phyloP scores from a whole-genome alignment of 2,888 invertebrate species.

The Thera britannica region DNA sequence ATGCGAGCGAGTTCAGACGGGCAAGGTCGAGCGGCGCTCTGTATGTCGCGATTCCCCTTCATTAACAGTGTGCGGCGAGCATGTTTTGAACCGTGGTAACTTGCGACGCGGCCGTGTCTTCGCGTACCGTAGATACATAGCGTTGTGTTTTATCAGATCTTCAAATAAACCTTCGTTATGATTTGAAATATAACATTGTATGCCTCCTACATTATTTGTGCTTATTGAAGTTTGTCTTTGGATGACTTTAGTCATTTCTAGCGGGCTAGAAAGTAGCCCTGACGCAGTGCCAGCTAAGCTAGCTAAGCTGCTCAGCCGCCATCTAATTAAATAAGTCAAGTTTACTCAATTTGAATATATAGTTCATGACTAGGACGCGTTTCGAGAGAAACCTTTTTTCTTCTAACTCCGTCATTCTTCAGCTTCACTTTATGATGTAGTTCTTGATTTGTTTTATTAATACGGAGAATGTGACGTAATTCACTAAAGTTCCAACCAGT shows the following conservation, averaged over 20 bases:
- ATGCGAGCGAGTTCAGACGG: constrained; percentile 42
- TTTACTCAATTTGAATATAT: too few relatives aligned
- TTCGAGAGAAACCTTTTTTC: too few relatives aligned
- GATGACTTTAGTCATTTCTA: too few relatives aligned
- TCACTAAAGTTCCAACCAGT: background rate
- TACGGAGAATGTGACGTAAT: background rate
- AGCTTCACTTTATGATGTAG: too few relatives aligned
- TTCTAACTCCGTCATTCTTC: too few relatives aligned
- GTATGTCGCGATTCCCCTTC: constrained; percentile 51
- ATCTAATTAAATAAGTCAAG: too few relatives aligned
- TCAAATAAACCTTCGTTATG: background rate
- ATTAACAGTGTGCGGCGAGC: constrained; percentile 78
- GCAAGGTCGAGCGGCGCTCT: constrained; percentile 47
- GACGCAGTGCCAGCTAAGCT: too few relatives aligned
- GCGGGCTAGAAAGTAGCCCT: too few relatives aligned
- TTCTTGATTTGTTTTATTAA: background rate
- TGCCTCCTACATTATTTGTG: background rate
- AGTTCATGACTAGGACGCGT: too few relatives aligned
- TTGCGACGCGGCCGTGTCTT: constrained; percentile 47
- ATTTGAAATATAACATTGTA: background rate
- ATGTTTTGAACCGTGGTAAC: constrained; percentile 78
- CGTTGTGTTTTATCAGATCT: constrained; percentile 54
- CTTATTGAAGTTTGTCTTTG: too few relatives aligned
- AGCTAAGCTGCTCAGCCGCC: too few relatives aligned
- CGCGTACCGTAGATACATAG: constrained; percentile 27